phyloP scores from a whole-genome alignment of 2,797 vertebrate genomes.

The Clarias fuscus region DNA sequence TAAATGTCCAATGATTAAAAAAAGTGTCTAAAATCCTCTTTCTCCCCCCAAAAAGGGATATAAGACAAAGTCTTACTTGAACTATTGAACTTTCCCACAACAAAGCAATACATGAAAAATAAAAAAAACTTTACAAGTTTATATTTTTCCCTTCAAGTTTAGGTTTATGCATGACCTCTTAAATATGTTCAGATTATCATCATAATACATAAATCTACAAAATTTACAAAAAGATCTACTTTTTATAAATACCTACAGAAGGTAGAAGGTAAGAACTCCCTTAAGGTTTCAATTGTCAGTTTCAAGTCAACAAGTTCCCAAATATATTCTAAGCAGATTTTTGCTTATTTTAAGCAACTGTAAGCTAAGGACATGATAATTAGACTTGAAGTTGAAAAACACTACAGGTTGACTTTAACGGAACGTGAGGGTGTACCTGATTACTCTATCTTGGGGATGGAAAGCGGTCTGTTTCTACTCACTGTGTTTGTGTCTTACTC shows the following conservation, averaged over 20 bases:
- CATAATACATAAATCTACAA: background rate
- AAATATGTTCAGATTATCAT: background rate
- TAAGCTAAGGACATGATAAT: too few species aligned
- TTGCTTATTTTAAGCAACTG: background rate
- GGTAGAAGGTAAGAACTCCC: too few species aligned
- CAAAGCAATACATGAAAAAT: background rate
- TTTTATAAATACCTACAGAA: too few species aligned
- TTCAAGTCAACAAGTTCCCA: background rate
- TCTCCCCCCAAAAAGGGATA: background rate
- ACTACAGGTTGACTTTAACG: background rate
- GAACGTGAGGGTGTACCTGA: background rate
- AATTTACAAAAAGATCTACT: background rate
- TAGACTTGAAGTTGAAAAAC: background rate
- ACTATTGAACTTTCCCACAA: background rate
- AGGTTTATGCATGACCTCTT: background rate
- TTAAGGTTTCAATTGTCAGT: too few species aligned
- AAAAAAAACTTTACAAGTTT: background rate
- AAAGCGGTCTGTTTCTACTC: background rate
- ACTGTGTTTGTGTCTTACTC: constrained; percentile 39
- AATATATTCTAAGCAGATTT: background rate
- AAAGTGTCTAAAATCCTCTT: too few species aligned
- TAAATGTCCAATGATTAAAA: background rate
- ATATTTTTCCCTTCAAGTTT: background rate
- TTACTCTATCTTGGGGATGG: background rate
- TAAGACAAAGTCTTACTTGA: background rate